Base-by-base conservation (phyloP, 1,140 invertebrate genomes). In the Nephotettix cincticeps region DNA sequence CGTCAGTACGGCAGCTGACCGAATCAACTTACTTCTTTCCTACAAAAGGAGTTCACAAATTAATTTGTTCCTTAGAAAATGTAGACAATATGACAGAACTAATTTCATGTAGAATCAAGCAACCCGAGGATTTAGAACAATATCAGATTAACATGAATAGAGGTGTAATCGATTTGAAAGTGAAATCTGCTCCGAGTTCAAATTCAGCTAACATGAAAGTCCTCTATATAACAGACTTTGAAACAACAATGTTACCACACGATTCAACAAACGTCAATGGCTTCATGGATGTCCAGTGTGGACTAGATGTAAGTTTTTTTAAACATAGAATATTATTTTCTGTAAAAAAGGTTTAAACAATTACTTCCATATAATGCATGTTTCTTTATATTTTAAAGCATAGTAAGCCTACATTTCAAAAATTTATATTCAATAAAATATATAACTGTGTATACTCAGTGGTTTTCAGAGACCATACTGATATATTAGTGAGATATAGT, bases 1-100 rank as follows among this genome's bases (percentile, higher is more conserved):
- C 84, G 0, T 83, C 85, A 0, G 80, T 89, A 11, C 81, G 86
- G 1, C 84, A 82, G 75, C 72, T 89, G 17, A 85, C 87, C 0
- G 81, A 82, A 43, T 81, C 79, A 45, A 75, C 78, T 47, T 81
- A 87, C 61, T 91, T 86, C 76, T 91, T 90, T 76, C 89, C 89
- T 4, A 81, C 86, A 1, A 78, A 73, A 13, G 74, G 75, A 0
- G 51, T 82, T 0, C 79, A 78, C 64, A 72, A 79, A 30, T 78
- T 83, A 13, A 70, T 75, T 0, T 81, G 80, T 58, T 56, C 51
- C 40, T 25, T 28, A 13, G 56, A 69, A 6, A 67, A 65, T 27
- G 68, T 56, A n/a, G 66, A 40, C 13, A 54, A 58, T 30, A 29
- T 13, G 6, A 69, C 54, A 27, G 51, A 40, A 14, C 14, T 61